Conservation (phyloP, 2,113 vertebrate genomes). For the Sminthopsis crassicaudata region DNA sequence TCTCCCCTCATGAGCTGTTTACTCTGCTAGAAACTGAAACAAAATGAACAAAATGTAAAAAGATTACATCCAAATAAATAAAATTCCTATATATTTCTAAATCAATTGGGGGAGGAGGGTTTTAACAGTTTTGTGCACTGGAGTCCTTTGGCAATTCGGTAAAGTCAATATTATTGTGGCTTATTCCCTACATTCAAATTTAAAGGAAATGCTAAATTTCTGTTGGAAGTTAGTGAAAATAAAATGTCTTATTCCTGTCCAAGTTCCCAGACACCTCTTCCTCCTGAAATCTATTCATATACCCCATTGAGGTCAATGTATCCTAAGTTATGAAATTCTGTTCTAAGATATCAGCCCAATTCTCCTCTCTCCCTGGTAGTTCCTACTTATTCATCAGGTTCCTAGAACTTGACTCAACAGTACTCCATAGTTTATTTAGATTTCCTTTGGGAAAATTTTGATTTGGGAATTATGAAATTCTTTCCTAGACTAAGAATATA, state of each 20-base stretch:
- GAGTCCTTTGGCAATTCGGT: not conserved
- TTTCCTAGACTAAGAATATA: not conserved
- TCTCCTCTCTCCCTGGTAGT: not conserved
- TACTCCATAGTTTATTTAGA: not conserved
- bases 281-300: not conserved
- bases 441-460: not conserved
- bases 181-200: not conserved
- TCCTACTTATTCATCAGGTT: not conserved
- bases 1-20: not conserved
- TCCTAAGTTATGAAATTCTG: not conserved
- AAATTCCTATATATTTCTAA: not conserved
- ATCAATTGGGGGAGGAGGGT: not conserved
- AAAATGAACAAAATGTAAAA: not conserved
- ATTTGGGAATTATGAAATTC: not conserved
- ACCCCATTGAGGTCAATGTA: not conserved
- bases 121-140: not conserved
- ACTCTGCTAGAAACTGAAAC: not conserved
- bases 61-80: not conserved
- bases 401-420: not conserved
- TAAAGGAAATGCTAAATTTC: not conserved
- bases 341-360: not conserved
- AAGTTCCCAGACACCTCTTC: not conserved
- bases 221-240: not conserved
- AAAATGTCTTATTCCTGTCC: not conserved
- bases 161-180: not conserved